These are phyloP conservation scores for Anarhynchus alexandrinus DNA, from an alignment of 2,113 vertebrate species.

Conservation along the genomic window DNA sequence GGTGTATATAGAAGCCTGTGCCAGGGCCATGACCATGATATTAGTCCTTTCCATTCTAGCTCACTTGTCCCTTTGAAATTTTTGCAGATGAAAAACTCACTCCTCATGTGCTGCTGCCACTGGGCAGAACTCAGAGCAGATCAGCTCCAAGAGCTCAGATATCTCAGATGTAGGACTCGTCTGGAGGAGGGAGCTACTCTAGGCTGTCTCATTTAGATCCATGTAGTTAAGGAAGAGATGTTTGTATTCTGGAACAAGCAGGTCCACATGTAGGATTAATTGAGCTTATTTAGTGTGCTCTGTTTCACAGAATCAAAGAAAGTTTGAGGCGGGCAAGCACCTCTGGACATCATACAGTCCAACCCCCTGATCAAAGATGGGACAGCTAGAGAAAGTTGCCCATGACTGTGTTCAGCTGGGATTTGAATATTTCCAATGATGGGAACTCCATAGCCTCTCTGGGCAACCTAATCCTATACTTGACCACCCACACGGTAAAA, in stretches of 20 bases:
- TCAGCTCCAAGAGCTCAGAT: background rate
- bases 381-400: background rate
- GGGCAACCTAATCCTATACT: background rate
- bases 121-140: background rate
- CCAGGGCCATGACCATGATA: fast-evolving
- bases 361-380: background rate
- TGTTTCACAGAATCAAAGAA: background rate
- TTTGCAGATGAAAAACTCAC: background rate
- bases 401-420: background rate
- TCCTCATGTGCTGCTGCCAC: background rate
- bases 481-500: background rate
- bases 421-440: background rate
- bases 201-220: background rate
- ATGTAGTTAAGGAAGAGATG: background rate
- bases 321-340: background rate
- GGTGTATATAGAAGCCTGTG: background rate
- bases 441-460: background rate
- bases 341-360: background rate
- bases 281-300: background rate
- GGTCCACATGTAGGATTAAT: background rate
- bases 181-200: background rate
- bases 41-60: background rate
- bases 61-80: background rate
- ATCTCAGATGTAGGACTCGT: fast-evolving
- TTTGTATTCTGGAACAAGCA: background rate